Base-by-base conservation (phyloP, 2,113 vertebrate species). In the Amphiprion percula region DNA sequence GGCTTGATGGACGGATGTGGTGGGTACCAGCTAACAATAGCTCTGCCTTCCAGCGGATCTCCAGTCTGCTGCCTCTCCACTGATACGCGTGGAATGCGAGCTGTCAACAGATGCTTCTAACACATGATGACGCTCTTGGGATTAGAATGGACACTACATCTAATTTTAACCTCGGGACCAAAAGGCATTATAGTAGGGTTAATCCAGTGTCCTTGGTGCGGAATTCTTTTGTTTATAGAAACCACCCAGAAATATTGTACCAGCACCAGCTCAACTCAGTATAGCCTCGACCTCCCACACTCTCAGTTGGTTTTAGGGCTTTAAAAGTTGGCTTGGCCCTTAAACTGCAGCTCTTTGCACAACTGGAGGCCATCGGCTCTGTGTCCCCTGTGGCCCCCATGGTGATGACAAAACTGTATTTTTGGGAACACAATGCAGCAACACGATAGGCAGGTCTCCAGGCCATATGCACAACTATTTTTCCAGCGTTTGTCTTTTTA, bases 101-200 rank as follows among this genome's bases (percentile, higher is more conserved):
- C 96, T 98, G 97, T 98, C 97, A 97, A 97, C 97, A 98, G 97
- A 97, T 98, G 97, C 96, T 95, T 83, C 94, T 91, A 95, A 95
- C 96, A 95, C 95, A 94, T 87, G 94, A 95, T 97, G 97, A 98
- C 96, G 93, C 97, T 93, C 92, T 94, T 88, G 83, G 95, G 93
- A 95, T 95, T 95, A 96, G 95, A 96, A 95, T 96, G 96, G 95
- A 95, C 92, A 91, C 88, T 88, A 82, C 30, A 19, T 91, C 97
- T 99, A 99, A 98, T 96, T 97, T 96, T 99, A 99, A 95, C 96
- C 83, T 4, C 74, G 65, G 90, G 93, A 94, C 89, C 79, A 79
- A 93, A 92, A 94, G 94, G 93, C 94, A 93, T 94, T 92, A 90
- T 82, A 90, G 92, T 93, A 24, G 93, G 90, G 91, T 84, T 96